Base-by-base conservation (phyloP, 2,113 vertebrate species). In the Struthidea cinerea region DNA sequence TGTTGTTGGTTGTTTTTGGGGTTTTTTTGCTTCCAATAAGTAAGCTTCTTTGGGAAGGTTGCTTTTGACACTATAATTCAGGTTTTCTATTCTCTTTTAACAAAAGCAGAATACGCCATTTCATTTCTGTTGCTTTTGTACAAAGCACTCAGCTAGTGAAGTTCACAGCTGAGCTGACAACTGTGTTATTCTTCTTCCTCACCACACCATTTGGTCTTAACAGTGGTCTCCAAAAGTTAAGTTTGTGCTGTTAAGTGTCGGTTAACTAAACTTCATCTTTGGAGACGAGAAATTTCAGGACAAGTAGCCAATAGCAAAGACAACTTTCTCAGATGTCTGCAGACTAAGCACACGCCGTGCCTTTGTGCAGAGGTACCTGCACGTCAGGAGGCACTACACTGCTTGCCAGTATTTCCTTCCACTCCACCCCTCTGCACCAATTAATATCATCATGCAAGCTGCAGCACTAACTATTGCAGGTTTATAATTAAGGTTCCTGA, bases 261-360 rank as follows among this genome's bases (percentile, higher is more conserved):
- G 30, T 32, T 60, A 14, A 42, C 55, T 41, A 68, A 70, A 68
- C 4, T 14, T 71, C 3, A 49, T n/a, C 23, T 84, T 44, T 35
- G 15, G 17, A 80, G 30, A 41, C 0, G 8, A 63, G 12, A 84
- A 55, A 50, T 75, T 44, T 47, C 42, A 42, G 39, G 26, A 70
- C 3, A 16, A 13, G 15, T 26, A 39, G 17, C 15, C 68, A 65
- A 44, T 3, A 52, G 10, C n/a, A 94, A 79, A 61, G 32, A 57
- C 21, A 39, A 8, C 11, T 75, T 82, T 44, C 23, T 82, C 21
- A 50, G 20, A 24, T 5, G 4, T 13, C 49, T 61, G n/a, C 32
- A 77, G 46, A 49, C 12, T 16, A 61, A 53, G 10, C 8, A 63
- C 4, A n/a, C 2, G 1, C 3, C 3, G 3, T 37, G 13, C 26